phyloP scores from a whole-genome alignment of 2,888 invertebrate genomes.

The Thera obeliscata region DNA sequence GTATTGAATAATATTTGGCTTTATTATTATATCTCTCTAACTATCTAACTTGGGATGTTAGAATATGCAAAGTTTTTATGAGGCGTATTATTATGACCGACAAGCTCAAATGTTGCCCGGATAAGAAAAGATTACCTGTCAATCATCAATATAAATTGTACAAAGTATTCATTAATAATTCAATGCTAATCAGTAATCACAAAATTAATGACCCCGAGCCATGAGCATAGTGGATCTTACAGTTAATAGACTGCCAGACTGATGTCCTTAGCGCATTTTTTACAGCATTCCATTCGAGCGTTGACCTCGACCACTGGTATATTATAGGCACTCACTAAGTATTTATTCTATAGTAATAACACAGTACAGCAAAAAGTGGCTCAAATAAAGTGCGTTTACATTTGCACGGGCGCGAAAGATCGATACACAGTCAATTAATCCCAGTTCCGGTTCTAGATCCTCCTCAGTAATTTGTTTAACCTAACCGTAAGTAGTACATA shows the following conservation, averaged over 20 bases:
- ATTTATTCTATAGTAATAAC: slow-evolving; percentile 79
- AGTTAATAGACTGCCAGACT: slow-evolving; percentile 65
- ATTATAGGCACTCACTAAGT: slow-evolving; percentile 54
- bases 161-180: slow-evolving; percentile 51
- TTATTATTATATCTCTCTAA: too few relatives aligned
- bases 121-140: slow-evolving; percentile 4
- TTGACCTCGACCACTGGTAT: slow-evolving; percentile 74
- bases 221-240: slow-evolving; percentile 56
- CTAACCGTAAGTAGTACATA: slow-evolving; percentile 52
- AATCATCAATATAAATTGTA: slow-evolving; percentile 14
- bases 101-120: background rate
- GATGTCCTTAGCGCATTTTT: slow-evolving; percentile 79
- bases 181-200: slow-evolving; percentile 67
- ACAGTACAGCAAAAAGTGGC: slow-evolving; percentile 72
- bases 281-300: slow-evolving; percentile 75
- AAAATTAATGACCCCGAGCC: slow-evolving; percentile 61
- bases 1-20: too few relatives aligned
- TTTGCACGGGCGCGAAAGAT: slow-evolving; percentile 42
- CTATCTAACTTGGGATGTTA: too few relatives aligned
- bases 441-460: slow-evolving; percentile 80
- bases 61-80: background rate
- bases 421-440: slow-evolving; percentile 66
- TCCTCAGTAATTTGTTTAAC: slow-evolving; percentile 67
- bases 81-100: background rate
- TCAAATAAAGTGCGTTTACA: slow-evolving; percentile 72